Evolutionary conservation across 1,140 invertebrate species (phyloP), one percentile per base, ranked within the genome.

Genomic region (Helicorthomorpha holstii): DNA sequence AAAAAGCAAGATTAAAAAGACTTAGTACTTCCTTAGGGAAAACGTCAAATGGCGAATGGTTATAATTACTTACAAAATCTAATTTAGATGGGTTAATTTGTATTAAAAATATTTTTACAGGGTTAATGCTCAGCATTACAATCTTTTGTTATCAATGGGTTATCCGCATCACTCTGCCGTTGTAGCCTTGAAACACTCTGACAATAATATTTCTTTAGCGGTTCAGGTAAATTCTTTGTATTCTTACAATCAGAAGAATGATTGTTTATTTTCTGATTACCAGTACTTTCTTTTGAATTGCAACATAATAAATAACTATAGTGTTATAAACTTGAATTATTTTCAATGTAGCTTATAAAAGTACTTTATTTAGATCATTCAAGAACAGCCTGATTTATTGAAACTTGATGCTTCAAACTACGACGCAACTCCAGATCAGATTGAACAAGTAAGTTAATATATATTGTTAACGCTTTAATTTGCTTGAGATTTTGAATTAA

Each of bases 141-240:
- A 75, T 56, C 72, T 72, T 46, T 56, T 83, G 23, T 65, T 73
- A 25, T 70, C 70, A 27, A 83, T 85, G 82, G 81, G 82, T 0
- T 85, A 71, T 66, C 57, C 69, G 10, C 68, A 69, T 2, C 64
- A 69, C 3, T 61, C 74, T 12, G 74, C 79, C 1, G 60, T 69
- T 0, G 56, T 66, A 10, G 81, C 82, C 1, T 63, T 85, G 21
- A 68, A 73, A 54, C 71, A 74, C 54, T 64, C 72, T 16, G 78
- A 84, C 57, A 85, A 85, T 66, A 69, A 79, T 61, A 69, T 81
- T 2, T 70, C 72, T 1, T 64, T 70, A 38, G 80, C 81, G 23
- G 68, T 85, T 41, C 72, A 79, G 54, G 68, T 79, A 50, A 70
- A 53, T 21, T 44, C 14, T 25, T 7, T 34, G 29, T n/a, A n/a